These are phyloP conservation scores for Borostomias antarcticus DNA, from an alignment of 2,797 vertebrate species.

Conservation along the genomic window DNA sequence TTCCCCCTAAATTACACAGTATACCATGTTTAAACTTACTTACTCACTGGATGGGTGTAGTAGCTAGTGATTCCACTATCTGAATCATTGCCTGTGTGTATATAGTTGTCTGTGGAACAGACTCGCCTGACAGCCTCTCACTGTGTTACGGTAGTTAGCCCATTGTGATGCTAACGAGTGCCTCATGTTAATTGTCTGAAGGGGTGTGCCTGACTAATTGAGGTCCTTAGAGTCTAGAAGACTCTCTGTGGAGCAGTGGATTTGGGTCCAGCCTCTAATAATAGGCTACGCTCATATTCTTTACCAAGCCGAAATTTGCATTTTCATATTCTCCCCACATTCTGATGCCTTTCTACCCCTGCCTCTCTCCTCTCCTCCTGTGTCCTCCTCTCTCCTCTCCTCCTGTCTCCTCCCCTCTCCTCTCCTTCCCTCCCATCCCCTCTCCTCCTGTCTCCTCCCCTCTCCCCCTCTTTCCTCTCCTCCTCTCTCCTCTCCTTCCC, in stretches of 20 bases:
- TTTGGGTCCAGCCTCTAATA: conserved; percentile 50
- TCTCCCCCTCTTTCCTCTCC: neutral
- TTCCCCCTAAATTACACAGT: too few species aligned
- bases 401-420: too few species aligned
- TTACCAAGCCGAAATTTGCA: conserved; percentile 28
- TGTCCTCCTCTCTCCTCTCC: too few species aligned
- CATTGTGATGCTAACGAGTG: conserved; percentile 70
- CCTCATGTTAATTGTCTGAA: conserved; percentile 61
- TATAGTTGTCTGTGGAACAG: conserved; percentile 36
- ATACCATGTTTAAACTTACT: conserved; percentile 3
- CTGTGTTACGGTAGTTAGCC: conserved; percentile 44
- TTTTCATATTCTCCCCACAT: conserved; percentile 3
- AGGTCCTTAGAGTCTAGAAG: conserved; percentile 62
- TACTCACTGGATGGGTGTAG: conserved; percentile 34
- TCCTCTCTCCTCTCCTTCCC: neutral
- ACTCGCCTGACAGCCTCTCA: conserved; percentile 52
- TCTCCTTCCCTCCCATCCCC: too few species aligned
- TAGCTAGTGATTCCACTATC: conserved; percentile 47
- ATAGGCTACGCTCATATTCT: conserved; percentile 37
- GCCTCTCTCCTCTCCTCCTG: too few species aligned
- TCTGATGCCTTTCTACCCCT: too few species aligned
- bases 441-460: neutral
- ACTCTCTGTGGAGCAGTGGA: conserved; percentile 52
- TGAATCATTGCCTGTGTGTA: conserved; percentile 13
- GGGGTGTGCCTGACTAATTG: conserved; percentile 55